Base-by-base conservation (phyloP, 2,888 invertebrate genomes). In the Stratiomys singularior region DNA sequence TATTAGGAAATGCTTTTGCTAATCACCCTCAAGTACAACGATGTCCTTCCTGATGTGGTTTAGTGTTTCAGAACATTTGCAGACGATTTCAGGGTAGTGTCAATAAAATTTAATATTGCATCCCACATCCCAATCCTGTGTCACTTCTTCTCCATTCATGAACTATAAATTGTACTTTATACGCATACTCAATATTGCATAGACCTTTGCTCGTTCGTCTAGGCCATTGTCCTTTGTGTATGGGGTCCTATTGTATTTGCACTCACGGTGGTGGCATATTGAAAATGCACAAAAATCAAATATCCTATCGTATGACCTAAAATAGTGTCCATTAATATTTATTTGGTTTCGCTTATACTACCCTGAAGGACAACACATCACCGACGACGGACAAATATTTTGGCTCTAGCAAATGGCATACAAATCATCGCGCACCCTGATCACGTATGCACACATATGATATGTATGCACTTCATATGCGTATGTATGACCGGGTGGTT, bases 241-340 rank as follows among this genome's bases (percentile, higher is more conserved):
- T 37, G 37, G 37, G 37, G 37, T 37, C 37, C 37, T 37, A 37
- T 37, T 37, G 37, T 37, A 37, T 37, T 37, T 37, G 37, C 3
- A 37, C 37, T 3, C 37, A 37, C 37, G 37, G 37, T 37, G 37
- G 37, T 37, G 37, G 37, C 37, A 52, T 27, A 72, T 72, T 72
- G 71, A 72, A 72, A 76, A 64, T 47, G 64, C 64, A 63, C 52
- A 13, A 52, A 64, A 76, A 79, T 79, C 69, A 78, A 79, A 79
- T 79, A 79, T 79, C 76, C 63, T 77, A 46, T 67, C 77, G 78
- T 28, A 78, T 79, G 72, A 78, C 58, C 78, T 47, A 69, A 78
- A 79, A 77, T 71, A 77, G 79, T 79, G 79, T 79, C 78, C 78
- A 79, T 79, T 79, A 78, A 78, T 77, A 78, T 79, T 79, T 79